phyloP scores from a whole-genome alignment of 2,113 vertebrate species.

The Xerus inauris region DNA sequence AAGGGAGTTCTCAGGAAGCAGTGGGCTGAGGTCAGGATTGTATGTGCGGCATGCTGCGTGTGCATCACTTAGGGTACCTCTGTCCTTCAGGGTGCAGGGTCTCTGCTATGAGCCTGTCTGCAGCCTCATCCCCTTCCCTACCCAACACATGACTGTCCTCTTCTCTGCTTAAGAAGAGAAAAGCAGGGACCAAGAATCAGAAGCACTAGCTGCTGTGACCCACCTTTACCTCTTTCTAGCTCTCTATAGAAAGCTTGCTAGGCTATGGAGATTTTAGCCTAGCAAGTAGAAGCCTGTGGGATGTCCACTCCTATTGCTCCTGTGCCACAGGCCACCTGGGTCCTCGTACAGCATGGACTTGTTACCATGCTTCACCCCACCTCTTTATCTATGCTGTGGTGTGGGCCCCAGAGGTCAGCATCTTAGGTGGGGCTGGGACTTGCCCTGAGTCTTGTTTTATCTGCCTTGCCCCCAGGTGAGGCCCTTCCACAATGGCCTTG shows the following conservation, averaged over 20 bases:
- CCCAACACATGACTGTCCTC: background rate
- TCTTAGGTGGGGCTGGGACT: background rate
- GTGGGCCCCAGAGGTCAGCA: background rate
- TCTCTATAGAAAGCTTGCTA: too few species aligned
- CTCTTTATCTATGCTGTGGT: background rate
- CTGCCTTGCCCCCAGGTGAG: background rate
- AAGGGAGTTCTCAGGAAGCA: background rate
- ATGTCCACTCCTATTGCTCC: background rate
- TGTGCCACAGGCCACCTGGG: background rate
- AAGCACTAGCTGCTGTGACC: background rate
- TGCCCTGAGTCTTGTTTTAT: background rate
- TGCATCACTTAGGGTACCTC: background rate
- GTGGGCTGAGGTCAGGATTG: background rate
- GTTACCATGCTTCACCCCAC: background rate
- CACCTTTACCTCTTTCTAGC: background rate
- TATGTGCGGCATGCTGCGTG: too few species aligned
- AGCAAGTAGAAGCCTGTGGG: background rate
- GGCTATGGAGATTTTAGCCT: background rate
- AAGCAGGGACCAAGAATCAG: background rate
- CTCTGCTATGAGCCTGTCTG: background rate
- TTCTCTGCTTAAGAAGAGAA: background rate
- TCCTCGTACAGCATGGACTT: too few species aligned
- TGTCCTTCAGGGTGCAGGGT: background rate
- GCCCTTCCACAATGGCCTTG: background rate
- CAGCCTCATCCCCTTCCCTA: background rate